Evolutionary conservation across 1,140 invertebrate species (phyloP).

Genomic region (Aphaenogaster ashmeadi): DNA sequence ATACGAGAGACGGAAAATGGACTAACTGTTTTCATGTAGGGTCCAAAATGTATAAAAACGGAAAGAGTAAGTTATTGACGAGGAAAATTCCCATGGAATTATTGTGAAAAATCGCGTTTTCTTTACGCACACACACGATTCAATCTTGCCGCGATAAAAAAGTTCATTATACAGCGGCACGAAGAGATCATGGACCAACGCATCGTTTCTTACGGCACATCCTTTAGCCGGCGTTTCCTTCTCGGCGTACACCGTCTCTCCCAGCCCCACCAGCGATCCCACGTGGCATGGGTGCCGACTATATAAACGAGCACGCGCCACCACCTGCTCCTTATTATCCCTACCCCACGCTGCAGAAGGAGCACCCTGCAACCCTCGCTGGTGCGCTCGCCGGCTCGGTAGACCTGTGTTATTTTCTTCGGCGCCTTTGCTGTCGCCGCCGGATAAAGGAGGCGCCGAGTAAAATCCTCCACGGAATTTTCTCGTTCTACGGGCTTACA

Average conservation of each 20-base stretch:
- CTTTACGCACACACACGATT: neutral
- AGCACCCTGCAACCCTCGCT: constrained; percentile 66
- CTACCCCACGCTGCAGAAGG: constrained; percentile 66
- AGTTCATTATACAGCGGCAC: constrained; percentile 26
- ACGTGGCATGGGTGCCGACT: constrained; percentile 75
- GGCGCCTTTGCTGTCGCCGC: constrained; percentile 57
- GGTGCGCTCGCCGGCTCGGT: constrained; percentile 39
- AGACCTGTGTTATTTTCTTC: constrained; percentile 68
- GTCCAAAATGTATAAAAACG: neutral
- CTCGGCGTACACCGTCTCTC: constrained; percentile 54
- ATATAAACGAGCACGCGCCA: constrained; percentile 78
- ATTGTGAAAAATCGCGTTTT: neutral
- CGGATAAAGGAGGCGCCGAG: constrained; percentile 41
- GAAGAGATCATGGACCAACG: constrained; percentile 15
- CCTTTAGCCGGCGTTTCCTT: constrained; percentile 5
- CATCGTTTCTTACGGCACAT: constrained; percentile 45
- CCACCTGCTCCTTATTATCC: constrained; percentile 79
- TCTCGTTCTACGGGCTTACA: constrained; percentile 23
- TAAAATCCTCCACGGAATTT: constrained; percentile 51
- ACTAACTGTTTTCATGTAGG: neutral
- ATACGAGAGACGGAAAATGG: neutral
- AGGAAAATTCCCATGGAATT: neutral
- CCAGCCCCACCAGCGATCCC: constrained; percentile 59
- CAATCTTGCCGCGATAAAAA: constrained; percentile 8
- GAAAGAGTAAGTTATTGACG: neutral